These are phyloP conservation scores for Xiphorhynchus elegans DNA, from an alignment of 2,113 vertebrate species.

Conservation along the genomic window DNA sequence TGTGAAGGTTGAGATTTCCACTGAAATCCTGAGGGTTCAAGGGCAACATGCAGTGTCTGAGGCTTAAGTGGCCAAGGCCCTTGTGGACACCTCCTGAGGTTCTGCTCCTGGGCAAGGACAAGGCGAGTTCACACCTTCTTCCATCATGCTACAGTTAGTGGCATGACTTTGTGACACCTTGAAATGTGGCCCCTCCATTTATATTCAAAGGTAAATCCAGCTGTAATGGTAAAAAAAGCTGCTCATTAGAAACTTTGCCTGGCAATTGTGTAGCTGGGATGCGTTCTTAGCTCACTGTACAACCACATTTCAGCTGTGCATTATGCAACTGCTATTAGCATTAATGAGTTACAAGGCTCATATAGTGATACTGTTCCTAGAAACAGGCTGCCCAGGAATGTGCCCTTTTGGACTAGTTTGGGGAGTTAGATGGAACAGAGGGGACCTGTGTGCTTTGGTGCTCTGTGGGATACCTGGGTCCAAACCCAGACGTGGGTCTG, in stretches of 20 bases:
- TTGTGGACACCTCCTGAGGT: background rate
- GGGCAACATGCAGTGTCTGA: accelerated
- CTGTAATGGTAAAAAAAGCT: background rate
- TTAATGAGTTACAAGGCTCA: slow-evolving; percentile 14
- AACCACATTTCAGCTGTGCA: background rate
- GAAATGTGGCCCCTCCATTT: background rate
- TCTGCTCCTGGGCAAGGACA: background rate
- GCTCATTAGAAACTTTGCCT: background rate
- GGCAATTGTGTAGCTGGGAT: background rate
- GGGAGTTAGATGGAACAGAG: background rate
- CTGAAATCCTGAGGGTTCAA: background rate
- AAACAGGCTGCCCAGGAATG: background rate
- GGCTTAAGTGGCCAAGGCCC: background rate
- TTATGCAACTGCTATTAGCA: slow-evolving; percentile 61
- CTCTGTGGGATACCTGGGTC: background rate
- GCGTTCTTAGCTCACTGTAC: background rate
- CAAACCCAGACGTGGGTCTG: background rate
- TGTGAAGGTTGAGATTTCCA: background rate
- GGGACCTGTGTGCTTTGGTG: background rate
- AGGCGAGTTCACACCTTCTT: background rate
- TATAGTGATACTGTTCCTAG: slow-evolving; percentile 30
- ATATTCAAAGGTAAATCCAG: background rate
- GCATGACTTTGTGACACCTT: background rate
- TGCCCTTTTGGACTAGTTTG: background rate
- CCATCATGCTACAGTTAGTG: background rate